Base-by-base conservation (phyloP, 2,888 invertebrate species). In the Eilema depressum region DNA sequence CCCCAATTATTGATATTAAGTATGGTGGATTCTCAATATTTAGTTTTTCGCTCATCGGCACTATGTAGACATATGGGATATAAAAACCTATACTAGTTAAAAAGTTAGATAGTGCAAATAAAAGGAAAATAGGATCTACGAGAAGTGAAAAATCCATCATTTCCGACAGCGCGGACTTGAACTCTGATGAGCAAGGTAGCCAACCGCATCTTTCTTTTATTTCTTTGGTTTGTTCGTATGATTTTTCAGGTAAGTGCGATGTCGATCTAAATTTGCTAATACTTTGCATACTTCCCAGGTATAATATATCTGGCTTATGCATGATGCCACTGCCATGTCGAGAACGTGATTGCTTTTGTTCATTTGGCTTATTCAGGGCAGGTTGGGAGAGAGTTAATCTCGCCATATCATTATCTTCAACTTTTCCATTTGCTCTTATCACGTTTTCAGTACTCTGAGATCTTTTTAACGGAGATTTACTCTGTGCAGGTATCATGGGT, bases 81-180 rank as follows among this genome's bases (percentile, higher is more conserved):
- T 99, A 98, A 95, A 98, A 99, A 74, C 99, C 99, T 87, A 99
- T 97, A 88, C 98, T 99, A 61, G 99, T 99, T 88, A 98, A 97
- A 90, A 99, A 98, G 93, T 99, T 99, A 57, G 99, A 99, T 69
- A 98, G 83, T 20, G 97, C 97, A 91, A 99, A 99, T 74, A 99
- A 93, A 77, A 99, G 95, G 91, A 99, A 99, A 77, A 99, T 96
- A 37, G 97, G 96, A 91, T 99, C 98, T 82, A 96, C 96, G 71
- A 99, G 96, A 65, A 99, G 95, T 0, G 97, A 96, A 78, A 99
- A 96, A 88, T 99, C 98, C 85, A 99, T 96, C 98, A 99, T 98
- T 92, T 97, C 97, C 64, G 96, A 95, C 73, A 98, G 92, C 2
- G 97, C 97, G 78, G 97, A 96, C 85, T 96, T 96, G 14, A 97